A percentile compares a stretch with the other conserved stretches of the same genome.
phyloP scores from a whole-genome alignment of 2,888 invertebrate species.

The Globia sparganii region DNA sequence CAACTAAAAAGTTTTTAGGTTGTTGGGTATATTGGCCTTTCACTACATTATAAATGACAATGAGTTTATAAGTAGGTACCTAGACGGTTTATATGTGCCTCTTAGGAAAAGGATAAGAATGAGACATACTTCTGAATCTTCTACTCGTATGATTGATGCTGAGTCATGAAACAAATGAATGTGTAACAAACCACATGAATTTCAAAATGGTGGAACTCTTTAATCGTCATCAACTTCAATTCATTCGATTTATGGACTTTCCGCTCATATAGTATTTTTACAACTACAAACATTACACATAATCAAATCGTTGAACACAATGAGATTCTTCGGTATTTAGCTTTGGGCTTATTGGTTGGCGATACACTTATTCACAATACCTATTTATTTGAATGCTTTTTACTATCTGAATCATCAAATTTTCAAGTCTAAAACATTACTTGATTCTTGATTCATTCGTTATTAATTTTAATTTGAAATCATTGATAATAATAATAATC shows the following conservation, averaged over 20 bases:
- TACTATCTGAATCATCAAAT: conserved; percentile 1
- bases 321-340: conserved; percentile 40
- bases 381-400: conserved; percentile 59
- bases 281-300: conserved; percentile 30
- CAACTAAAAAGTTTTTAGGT: background rate
- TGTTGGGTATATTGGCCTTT: background rate
- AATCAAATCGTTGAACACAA: conserved; percentile 16
- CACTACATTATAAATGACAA: background rate
- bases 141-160: background rate
- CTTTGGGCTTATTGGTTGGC: conserved; percentile 68
- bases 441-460: conserved; percentile 19
- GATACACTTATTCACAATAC: conserved; percentile 60
- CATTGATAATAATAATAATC: conserved; percentile 16
- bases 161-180: background rate
- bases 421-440: background rate
- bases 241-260: conserved; percentile 5
- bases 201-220: background rate
- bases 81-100: background rate
- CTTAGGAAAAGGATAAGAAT: background rate
- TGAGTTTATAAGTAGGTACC: no score
- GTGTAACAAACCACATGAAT: background rate
- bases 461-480: background rate
- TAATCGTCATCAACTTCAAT: background rate
- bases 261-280: conserved; percentile 21
- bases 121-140: background rate